Evolutionary conservation across 2,888 invertebrate genomes (phyloP).

Genomic region (Blera fallax): DNA sequence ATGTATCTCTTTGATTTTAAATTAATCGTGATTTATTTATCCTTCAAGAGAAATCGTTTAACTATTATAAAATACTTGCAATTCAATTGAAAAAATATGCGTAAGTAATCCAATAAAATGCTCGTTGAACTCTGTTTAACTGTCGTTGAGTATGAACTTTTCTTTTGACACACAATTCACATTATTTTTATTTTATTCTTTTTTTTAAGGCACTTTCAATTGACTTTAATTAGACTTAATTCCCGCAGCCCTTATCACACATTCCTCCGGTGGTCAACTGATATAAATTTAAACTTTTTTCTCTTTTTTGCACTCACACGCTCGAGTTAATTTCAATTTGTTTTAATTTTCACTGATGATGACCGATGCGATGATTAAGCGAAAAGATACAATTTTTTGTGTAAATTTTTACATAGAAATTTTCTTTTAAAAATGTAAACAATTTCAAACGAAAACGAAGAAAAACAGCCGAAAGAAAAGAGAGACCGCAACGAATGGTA

Average conservation of each 20-base stretch:
- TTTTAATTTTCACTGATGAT: constrained; percentile 39
- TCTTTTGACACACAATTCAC: constrained; percentile 11
- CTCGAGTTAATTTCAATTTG: constrained; percentile 20
- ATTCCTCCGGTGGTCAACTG: constrained; percentile 30
- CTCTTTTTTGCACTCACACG: constrained; percentile 33
- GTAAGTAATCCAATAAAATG: constrained; percentile 44
- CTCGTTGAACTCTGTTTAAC: constrained; percentile 1
- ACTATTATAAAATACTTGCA: constrained; percentile 32
- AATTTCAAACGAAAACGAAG: constrained; percentile 13
- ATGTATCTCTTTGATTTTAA: constrained; percentile 26
- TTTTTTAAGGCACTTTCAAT: constrained; percentile 61
- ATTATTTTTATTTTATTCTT: constrained; percentile 2
- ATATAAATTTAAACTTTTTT: constrained; percentile 3
- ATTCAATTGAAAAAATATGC: not conserved
- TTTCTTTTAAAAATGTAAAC: constrained; percentile 2
- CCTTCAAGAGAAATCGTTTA: not conserved
- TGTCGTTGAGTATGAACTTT: not conserved
- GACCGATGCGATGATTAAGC: constrained; percentile 29
- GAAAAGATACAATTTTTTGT: not conserved
- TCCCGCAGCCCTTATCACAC: constrained; percentile 55
- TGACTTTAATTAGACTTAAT: constrained; percentile 68
- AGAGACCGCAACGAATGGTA: constrained; percentile 30
- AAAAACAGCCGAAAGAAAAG: not conserved
- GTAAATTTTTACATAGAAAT: not conserved
- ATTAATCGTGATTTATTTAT: not conserved